These are phyloP conservation scores for Danio tinwini DNA, from an alignment of 2,797 vertebrate genomes.

Conservation along the genomic window DNA sequence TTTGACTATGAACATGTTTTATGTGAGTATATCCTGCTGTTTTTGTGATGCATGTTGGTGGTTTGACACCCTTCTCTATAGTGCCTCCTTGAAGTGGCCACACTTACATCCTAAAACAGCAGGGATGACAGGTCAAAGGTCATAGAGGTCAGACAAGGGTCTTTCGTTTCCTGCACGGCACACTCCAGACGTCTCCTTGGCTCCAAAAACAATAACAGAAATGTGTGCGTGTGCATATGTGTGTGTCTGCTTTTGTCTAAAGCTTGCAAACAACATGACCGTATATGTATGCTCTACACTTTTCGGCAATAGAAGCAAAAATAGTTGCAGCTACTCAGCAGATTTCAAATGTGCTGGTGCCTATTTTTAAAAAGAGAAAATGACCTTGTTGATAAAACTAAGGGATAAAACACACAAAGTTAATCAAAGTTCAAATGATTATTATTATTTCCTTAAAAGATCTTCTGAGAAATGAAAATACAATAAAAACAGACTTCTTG, in stretches of 20 bases:
- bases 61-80: constrained; percentile 28
- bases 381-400: not conserved
- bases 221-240: constrained; percentile 31
- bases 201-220: constrained; percentile 49
- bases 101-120: constrained; percentile 54
- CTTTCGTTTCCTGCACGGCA: constrained; percentile 39
- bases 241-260: not conserved
- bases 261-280: constrained; percentile 20
- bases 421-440: not conserved
- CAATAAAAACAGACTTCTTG: no score
- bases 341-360: not conserved
- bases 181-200: constrained; percentile 44
- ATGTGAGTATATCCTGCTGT: constrained; percentile 7
- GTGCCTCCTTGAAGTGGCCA: constrained; percentile 28
- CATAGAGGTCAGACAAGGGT: constrained; percentile 42
- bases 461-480: no score
- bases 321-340: not conserved
- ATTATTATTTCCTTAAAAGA: no score
- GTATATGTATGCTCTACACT: not conserved
- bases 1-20: constrained; percentile 25
- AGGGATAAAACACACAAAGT: not conserved
- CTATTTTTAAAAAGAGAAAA: not conserved
- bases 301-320: not conserved
- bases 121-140: constrained; percentile 45
- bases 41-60: constrained; percentile 6